phyloP scores from a whole-genome alignment of 2,113 vertebrate genomes.

The Geococcyx californianus region DNA sequence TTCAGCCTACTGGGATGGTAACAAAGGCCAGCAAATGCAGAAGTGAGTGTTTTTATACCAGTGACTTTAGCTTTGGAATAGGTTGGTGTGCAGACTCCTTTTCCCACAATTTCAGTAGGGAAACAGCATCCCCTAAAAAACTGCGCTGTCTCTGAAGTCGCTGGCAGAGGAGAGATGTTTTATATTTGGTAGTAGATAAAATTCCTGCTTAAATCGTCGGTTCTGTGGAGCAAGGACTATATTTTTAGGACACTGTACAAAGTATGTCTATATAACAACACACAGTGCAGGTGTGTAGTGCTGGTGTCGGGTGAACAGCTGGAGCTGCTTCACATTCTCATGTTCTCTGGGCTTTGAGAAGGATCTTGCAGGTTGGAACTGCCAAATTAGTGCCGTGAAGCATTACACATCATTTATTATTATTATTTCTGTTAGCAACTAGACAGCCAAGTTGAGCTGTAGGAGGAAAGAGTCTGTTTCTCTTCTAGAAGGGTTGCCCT shows the following conservation, averaged over 20 bases:
- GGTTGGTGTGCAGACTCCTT: too few species aligned
- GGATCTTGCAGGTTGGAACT: background rate
- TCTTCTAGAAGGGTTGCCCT: accelerated
- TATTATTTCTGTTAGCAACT: background rate
- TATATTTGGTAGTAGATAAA: accelerated
- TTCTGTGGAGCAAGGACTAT: background rate
- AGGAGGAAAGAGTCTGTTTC: background rate
- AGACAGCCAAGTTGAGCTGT: background rate
- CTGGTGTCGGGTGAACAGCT: background rate
- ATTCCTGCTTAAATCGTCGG: background rate
- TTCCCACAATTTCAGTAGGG: too few species aligned
- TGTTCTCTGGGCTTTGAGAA: background rate
- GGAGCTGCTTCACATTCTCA: background rate
- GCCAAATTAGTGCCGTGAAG: background rate
- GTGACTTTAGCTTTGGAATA: accelerated
- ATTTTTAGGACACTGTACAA: background rate
- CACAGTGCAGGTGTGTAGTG: accelerated
- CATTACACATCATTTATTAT: accelerated
- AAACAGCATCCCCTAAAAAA: background rate
- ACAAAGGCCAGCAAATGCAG: background rate
- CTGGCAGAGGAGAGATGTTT: background rate
- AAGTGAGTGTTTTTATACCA: background rate
- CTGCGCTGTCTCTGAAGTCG: accelerated
- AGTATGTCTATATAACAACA: background rate
- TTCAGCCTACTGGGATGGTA: background rate